phyloP scores from a whole-genome alignment of 2,888 invertebrate species.

The Orchesellides sinensis region DNA sequence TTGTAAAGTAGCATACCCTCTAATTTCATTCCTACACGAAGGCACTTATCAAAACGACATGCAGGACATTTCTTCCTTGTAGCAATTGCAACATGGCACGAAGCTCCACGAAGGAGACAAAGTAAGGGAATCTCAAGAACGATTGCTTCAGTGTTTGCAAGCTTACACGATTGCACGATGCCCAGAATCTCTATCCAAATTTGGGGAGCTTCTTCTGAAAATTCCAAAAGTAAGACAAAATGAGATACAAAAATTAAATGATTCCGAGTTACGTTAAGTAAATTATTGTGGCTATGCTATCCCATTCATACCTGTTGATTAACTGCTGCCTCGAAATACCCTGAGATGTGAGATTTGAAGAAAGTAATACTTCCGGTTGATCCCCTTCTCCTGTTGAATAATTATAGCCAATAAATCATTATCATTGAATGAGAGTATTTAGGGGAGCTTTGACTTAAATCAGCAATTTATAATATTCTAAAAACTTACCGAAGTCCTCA shows the following conservation, averaged over 20 bases:
- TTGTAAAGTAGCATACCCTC: constrained; percentile 87
- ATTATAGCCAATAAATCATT: neutral
- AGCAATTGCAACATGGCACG: constrained; percentile 91
- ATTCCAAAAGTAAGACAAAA: constrained; percentile 84
- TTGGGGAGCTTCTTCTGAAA: constrained; percentile 93
- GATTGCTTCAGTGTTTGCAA: constrained; percentile 93
- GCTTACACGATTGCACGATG: constrained; percentile 94
- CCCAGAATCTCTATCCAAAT: constrained; percentile 95
- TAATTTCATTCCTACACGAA: constrained; percentile 96
- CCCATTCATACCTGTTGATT: constrained; percentile 75
- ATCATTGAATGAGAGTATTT: neutral
- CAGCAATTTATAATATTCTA: neutral
- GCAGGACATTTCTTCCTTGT: constrained; percentile 98
- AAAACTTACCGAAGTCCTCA: constrained; percentile 73
- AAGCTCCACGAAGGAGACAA: constrained; percentile 92
- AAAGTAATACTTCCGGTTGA: constrained; percentile 75
- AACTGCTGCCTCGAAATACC: constrained; percentile 75
- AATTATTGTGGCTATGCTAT: no score
- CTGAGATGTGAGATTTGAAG: constrained; percentile 74
- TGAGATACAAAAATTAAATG: constrained; percentile 11
- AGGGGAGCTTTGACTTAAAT: no score
- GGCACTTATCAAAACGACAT: constrained; percentile 96
- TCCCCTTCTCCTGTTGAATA: constrained; percentile 69
- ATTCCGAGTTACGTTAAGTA: no score
- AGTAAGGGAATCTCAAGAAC: constrained; percentile 95